Conservation (phyloP, 2,113 vertebrate species). For the Zapornia atra region DNA sequence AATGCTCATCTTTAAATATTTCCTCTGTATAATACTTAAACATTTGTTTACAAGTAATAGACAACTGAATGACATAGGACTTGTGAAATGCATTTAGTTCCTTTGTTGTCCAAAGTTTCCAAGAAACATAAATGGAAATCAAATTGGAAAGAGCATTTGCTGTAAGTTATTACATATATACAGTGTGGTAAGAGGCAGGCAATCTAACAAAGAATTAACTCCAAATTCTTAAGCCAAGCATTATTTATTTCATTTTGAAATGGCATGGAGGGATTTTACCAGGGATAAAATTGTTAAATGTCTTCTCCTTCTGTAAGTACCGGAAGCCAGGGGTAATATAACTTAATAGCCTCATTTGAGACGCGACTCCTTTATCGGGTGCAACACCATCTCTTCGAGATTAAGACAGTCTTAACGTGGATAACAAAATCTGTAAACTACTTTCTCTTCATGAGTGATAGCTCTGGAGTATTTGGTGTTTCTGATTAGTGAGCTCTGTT, state of each 20-base stretch:
- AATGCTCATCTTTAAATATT: not conserved
- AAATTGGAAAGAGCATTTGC: not conserved
- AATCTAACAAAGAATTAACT: not conserved
- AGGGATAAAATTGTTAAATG: not conserved
- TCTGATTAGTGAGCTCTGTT: not conserved
- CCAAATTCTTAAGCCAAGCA: not conserved
- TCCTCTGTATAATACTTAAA: not conserved
- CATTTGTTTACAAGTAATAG: conserved; percentile 1
- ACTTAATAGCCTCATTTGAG: not conserved
- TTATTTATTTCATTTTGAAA: not conserved
- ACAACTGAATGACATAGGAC: not conserved
- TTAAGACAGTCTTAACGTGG: not conserved
- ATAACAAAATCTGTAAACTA: not conserved
- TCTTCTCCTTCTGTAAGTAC: not conserved
- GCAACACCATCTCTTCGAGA: not conserved
- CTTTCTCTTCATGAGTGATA: not conserved
- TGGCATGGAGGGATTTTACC: not conserved
- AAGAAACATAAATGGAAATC: not conserved
- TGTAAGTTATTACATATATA: not conserved
- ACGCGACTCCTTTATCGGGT: not conserved
- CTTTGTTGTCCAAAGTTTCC: not conserved
- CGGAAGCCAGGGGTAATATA: not conserved
- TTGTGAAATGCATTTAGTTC: not conserved
- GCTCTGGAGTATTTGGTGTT: not conserved
- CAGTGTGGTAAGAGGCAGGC: not conserved